Evolutionary conservation across 2,888 invertebrate genomes (phyloP), one percentile per base, ranked within the genome.

Genomic region (Scotopteryx bipunctaria): DNA sequence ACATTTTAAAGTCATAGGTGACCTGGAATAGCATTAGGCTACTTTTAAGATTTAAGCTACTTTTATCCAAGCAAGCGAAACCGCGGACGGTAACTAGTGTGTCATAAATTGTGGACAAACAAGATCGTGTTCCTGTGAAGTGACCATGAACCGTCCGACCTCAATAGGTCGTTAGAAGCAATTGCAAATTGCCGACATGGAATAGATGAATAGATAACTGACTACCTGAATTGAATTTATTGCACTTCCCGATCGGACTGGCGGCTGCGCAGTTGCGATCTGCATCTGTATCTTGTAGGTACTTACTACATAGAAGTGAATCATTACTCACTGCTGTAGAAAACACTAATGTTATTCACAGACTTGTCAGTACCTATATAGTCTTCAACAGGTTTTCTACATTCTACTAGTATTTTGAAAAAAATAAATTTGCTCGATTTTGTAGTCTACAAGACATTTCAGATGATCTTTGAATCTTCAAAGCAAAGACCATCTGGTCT

Each of bases 61-160:
- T n/a, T n/a, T n/a, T n/a, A n/a, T n/a, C n/a, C n/a, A n/a, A n/a
- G 21, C 21, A 46, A 19, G 25, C 15, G 36, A 8, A 36, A 36
- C 35, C 27, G 27, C 15, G 14, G 19, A 27, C 5, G 29, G 11
- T 42, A 16, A 3, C 36, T 38, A 37, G 43, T 19, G 25, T 14
- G 9, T 38, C 76, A 74, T 71, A 72, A 70, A 67, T 71, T 65
- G 61, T 67, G 66, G 61, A 67, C 64, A 73, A 70, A 72, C 67
- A 73, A 64, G 64, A 73, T 41, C 71, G 55, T 69, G 67, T 71
- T 70, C 53, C 57, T 68, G 55, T 69, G 66, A 71, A 58, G 15
- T 75, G 82, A 61, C 86, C 85, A 64, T 86, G 84, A 86, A 80
- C 85, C 67, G 68, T 2, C 21, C 59, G 73, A 73, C 76, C 79